phyloP scores from a whole-genome alignment of 2,113 vertebrate genomes.

The Chloropsis hardwickii region DNA sequence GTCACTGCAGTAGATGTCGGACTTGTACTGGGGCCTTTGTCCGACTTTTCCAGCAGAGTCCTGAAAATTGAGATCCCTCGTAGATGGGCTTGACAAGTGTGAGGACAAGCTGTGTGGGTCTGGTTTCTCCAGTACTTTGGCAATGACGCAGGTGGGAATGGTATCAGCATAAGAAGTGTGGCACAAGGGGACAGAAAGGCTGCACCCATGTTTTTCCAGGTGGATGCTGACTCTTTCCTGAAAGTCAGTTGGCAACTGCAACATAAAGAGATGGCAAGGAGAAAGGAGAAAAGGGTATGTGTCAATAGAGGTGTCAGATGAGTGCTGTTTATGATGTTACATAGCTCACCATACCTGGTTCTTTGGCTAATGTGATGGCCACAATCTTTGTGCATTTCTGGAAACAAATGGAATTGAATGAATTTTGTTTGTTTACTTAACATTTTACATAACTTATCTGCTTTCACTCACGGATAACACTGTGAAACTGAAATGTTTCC shows the following conservation, averaged over 20 bases:
- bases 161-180: slow-evolving; percentile 83
- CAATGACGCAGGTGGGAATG: slow-evolving; percentile 85
- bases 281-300: background rate
- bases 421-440: background rate
- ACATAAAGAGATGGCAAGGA: background rate
- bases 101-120: slow-evolving; percentile 85
- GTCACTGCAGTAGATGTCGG: slow-evolving; percentile 91
- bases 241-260: slow-evolving; percentile 87
- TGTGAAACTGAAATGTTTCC: background rate
- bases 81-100: slow-evolving; percentile 78
- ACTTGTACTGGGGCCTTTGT: slow-evolving; percentile 81
- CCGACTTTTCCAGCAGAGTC: slow-evolving; percentile 77
- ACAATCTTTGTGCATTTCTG: background rate
- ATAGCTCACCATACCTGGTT: background rate
- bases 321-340: background rate
- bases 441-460: background rate
- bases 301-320: background rate
- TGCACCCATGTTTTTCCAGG: slow-evolving; percentile 81
- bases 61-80: slow-evolving; percentile 71
- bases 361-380: background rate
- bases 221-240: slow-evolving; percentile 89
- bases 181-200: slow-evolving; percentile 77
- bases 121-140: slow-evolving; percentile 88
- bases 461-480: background rate
- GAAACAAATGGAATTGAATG: background rate